A percentile compares a stretch with the other conserved stretches of the same genome.
Evolutionary conservation across 1,140 invertebrate genomes (phyloP).

Genomic region (Heliothis virescens): DNA sequence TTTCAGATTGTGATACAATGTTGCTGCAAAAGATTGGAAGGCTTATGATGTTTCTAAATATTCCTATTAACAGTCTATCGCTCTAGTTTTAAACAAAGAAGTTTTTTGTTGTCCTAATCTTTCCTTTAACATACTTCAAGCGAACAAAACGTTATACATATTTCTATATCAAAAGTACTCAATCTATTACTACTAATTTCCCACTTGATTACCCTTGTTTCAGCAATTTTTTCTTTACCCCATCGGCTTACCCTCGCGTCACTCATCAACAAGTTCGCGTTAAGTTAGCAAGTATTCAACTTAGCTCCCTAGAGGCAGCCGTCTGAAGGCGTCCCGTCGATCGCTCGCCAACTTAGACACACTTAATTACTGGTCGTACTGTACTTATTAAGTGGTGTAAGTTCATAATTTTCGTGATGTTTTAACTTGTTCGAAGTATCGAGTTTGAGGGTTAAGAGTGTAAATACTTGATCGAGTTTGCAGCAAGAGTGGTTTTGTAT

Average conservation of each 20-base stretch:
- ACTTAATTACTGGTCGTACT: constrained; percentile 11
- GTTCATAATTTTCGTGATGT: constrained; percentile 18
- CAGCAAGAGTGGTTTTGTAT: not conserved
- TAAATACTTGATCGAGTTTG: not conserved
- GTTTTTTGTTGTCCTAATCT: not conserved
- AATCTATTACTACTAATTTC: not conserved
- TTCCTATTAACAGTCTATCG: not conserved
- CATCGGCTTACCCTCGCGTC: constrained; percentile 15
- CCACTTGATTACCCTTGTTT: not conserved
- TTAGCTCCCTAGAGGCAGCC: constrained; percentile 12
- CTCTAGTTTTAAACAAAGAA: not conserved
- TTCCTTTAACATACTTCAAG: too few relatives aligned
- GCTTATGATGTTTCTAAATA: not conserved
- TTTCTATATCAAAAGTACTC: too few relatives aligned
- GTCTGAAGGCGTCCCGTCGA: constrained; percentile 18
- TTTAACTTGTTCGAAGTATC: constrained; percentile 28
- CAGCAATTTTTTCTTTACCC: not conserved
- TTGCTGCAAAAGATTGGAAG: not conserved
- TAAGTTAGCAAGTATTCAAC: constrained; percentile 33
- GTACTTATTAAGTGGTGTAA: not conserved
- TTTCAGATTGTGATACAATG: constrained; percentile 1
- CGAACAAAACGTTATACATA: too few relatives aligned
- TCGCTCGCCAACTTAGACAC: constrained; percentile 18
- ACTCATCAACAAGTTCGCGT: constrained; percentile 21
- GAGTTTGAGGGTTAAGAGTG: not conserved